Evolutionary conservation across 2,888 invertebrate species (phyloP).

Genomic region (Caenorhabditis doughertyi): DNA sequence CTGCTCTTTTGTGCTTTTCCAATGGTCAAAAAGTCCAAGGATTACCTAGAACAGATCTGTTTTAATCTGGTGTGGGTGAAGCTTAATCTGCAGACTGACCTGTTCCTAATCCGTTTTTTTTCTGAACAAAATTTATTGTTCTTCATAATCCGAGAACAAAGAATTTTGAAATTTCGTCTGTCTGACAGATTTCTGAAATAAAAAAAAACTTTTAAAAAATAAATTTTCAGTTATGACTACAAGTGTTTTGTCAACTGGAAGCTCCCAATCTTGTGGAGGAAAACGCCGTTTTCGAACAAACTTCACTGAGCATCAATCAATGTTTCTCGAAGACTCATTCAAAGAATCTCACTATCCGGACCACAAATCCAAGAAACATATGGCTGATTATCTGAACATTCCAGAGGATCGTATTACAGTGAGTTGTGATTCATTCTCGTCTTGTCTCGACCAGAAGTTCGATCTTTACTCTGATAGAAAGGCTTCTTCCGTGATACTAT

Average conservation of each 20-base stretch:
- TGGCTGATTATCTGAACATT: conserved; percentile 72
- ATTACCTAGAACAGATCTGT: conserved; percentile 15
- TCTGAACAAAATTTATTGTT: too few species aligned
- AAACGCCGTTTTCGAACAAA: conserved; percentile 76
- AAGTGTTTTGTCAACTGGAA: not conserved
- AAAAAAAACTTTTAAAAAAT: not conserved
- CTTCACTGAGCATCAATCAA: conserved; percentile 77
- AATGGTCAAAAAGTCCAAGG: not conserved
- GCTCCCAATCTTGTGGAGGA: not conserved
- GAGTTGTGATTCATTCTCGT: conserved; percentile 23
- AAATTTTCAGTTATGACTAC: not conserved
- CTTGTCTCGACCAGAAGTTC: not conserved
- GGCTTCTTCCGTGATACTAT: not conserved
- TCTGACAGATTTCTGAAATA: not conserved
- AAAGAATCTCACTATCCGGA: conserved; percentile 79
- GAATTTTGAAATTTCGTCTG: too few species aligned
- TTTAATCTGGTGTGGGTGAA: conserved; percentile 22
- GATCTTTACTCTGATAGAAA: not conserved
- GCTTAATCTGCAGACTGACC: conserved; percentile 8
- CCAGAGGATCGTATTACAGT: conserved; percentile 80
- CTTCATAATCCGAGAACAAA: too few species aligned
- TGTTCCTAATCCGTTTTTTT: too few species aligned
- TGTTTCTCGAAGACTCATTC: conserved; percentile 76
- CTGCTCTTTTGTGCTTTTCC: not conserved
- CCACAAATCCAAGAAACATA: conserved; percentile 73